These are phyloP conservation scores for Galeruca laticollis DNA, from an alignment of 2,888 invertebrate species.

Conservation along the genomic window DNA sequence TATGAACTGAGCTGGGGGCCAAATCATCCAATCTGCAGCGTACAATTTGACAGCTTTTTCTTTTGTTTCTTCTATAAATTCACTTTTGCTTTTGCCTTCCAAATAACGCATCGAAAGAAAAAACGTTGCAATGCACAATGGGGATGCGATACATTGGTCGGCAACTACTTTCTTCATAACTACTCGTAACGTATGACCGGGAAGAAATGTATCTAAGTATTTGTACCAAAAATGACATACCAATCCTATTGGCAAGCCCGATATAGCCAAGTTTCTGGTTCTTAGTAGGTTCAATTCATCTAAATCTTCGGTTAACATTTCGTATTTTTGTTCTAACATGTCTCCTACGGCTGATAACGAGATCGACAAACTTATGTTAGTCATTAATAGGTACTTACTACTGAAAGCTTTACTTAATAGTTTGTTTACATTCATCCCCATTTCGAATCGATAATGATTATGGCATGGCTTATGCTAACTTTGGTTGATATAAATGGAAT, in stretches of 20 bases:
- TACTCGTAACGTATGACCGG: conserved; percentile 75
- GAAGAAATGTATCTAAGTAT: conserved; percentile 77
- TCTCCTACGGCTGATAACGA: conserved; percentile 84
- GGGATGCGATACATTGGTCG: conserved; percentile 89
- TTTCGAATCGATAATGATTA: not conserved
- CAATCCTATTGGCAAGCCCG: conserved; percentile 82
- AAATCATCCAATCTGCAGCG: conserved; percentile 89
- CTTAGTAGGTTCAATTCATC: conserved; percentile 72
- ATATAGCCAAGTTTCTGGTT: conserved; percentile 81
- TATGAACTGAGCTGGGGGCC: conserved; percentile 94
- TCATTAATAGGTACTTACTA: conserved; percentile 78
- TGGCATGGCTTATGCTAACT: not conserved
- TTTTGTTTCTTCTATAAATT: conserved; percentile 76
- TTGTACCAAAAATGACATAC: conserved; percentile 91
- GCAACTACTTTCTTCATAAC: conserved; percentile 83
- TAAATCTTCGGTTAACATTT: conserved; percentile 72
- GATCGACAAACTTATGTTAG: conserved; percentile 84
- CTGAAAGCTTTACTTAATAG: conserved; percentile 68
- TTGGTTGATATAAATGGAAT: not conserved
- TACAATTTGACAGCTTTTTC: conserved; percentile 84
- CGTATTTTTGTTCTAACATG: conserved; percentile 83
- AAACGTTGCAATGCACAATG: conserved; percentile 81
- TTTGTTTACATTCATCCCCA: not conserved
- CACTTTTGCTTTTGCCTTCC: conserved; percentile 73
- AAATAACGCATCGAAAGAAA: conserved; percentile 81